These are phyloP conservation scores for Hydractinia echinata DNA, from an alignment of 30 jellyfish, hydroid and myxozoan genomes.

Conservation along the genomic window DNA sequence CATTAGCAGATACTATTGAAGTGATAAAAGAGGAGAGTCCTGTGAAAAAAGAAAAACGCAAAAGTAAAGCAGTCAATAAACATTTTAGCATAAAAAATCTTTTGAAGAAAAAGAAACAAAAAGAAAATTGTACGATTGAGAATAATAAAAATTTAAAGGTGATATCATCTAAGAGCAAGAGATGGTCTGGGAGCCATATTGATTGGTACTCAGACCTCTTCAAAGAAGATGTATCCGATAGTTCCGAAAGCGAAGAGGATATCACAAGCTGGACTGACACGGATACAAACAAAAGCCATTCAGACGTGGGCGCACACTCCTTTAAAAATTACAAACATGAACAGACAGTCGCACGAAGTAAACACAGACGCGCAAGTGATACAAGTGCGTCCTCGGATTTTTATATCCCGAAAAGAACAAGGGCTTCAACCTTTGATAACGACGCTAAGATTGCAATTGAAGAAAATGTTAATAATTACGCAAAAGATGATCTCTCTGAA, in stretches of 20 bases:
- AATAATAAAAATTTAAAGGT: no score
- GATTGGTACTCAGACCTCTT: conserved; percentile 6
- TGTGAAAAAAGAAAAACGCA: no score
- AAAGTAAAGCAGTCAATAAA: no score
- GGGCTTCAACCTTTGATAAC: background rate
- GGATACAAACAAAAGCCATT: background rate
- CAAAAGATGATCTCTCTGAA: background rate
- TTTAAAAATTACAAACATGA: background rate
- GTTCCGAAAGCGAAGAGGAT: conserved; percentile 3
- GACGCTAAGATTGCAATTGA: background rate
- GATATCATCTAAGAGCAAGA: background rate
- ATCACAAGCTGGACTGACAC: background rate
- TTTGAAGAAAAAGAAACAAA: no score
- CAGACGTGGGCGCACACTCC: background rate
- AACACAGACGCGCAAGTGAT: conserved; percentile 5
- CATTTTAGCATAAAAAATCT: no score
- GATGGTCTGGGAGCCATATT: background rate
- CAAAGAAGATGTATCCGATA: background rate
- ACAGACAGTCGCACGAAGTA: background rate
- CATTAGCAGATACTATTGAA: no score
- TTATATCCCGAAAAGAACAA: background rate
- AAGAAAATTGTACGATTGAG: no score
- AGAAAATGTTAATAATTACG: no score
- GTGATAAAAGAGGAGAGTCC: no score
- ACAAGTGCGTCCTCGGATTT: conserved; percentile 13